Percentiles rank a stretch among this genome's conserved stretches.
Evolutionary conservation across 1,140 invertebrate species (phyloP).

Genomic region (Uloborus diversus): DNA sequence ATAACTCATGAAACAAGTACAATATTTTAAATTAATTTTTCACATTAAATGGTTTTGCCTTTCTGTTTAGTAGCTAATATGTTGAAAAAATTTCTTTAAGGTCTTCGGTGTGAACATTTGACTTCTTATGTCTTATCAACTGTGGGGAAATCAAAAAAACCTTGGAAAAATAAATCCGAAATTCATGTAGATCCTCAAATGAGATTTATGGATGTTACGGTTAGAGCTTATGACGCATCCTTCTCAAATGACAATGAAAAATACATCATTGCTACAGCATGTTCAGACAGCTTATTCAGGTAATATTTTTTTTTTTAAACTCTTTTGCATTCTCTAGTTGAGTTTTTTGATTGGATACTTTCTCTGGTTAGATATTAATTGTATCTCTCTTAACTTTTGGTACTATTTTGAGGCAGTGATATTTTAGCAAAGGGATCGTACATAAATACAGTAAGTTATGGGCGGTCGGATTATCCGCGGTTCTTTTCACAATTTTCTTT

Average conservation of each 20-base stretch:
- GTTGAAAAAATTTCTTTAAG: slow-evolving; percentile 3
- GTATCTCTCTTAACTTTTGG: not conserved
- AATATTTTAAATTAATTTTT: not conserved
- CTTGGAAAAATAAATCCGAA: slow-evolving; percentile 66
- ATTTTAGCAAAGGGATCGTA: not conserved
- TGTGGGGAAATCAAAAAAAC: slow-evolving; percentile 60
- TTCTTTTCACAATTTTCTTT: too few relatives aligned
- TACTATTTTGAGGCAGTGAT: not conserved
- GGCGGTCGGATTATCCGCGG: too few relatives aligned
- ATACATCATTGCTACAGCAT: slow-evolving; percentile 71
- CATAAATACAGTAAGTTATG: not conserved
- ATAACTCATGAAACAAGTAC: slow-evolving; percentile 16
- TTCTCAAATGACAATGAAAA: slow-evolving; percentile 60
- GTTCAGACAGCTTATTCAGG: slow-evolving; percentile 77
- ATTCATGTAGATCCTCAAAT: slow-evolving; percentile 73
- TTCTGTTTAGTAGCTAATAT: not conserved
- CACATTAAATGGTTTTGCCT: not conserved
- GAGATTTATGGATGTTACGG: slow-evolving; percentile 74
- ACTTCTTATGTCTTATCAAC: slow-evolving; percentile 45
- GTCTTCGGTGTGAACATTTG: slow-evolving; percentile 61
- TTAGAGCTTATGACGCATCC: slow-evolving; percentile 58
- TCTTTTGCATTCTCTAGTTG: too few relatives aligned
- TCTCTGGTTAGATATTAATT: too few relatives aligned
- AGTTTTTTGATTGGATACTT: too few relatives aligned
- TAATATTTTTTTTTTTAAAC: slow-evolving; percentile 58